Evolutionary conservation across 2,888 invertebrate species (phyloP).

Genomic region (Drosophila prolongata): DNA sequence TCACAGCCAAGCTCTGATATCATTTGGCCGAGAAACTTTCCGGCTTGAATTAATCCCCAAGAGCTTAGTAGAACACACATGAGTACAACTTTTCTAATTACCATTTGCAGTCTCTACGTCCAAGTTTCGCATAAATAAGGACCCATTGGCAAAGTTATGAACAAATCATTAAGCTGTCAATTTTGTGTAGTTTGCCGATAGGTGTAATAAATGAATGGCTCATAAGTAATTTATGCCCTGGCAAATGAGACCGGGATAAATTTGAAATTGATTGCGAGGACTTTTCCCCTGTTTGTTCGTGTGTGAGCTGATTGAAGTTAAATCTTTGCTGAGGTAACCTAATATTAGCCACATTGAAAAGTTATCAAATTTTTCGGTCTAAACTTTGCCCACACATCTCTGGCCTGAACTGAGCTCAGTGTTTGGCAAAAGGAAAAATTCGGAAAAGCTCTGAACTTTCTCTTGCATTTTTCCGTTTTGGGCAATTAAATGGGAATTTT

Average conservation of each 20-base stretch:
- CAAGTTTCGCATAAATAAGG: constrained; percentile 51
- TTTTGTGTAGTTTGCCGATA: constrained; percentile 50
- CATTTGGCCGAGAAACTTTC: constrained; percentile 34
- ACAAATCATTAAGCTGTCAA: constrained; percentile 67
- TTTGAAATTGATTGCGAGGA: constrained; percentile 53
- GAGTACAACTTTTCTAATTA: constrained; percentile 36
- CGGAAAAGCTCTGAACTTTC: constrained; percentile 17
- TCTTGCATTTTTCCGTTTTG: constrained; percentile 15
- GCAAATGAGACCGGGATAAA: constrained; percentile 44
- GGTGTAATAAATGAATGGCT: constrained; percentile 58
- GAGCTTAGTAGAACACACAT: constrained; percentile 23
- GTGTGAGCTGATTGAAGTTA: constrained; percentile 21
- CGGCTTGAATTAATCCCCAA: constrained; percentile 22
- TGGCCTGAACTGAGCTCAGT: neutral
- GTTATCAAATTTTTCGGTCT: constrained; percentile 8
- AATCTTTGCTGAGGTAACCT: constrained; percentile 17
- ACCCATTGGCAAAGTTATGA: constrained; percentile 54
- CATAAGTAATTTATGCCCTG: constrained; percentile 57
- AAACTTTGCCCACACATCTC: constrained; percentile 11
- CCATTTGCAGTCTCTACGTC: constrained; percentile 14
- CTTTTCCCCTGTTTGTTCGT: neutral
- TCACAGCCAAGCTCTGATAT: constrained; percentile 9
- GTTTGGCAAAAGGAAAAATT: constrained; percentile 1
- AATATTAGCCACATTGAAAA: constrained; percentile 13
- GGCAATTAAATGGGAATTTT: constrained; percentile 32